Evolutionary conservation across 2,888 invertebrate species (phyloP).

Genomic region (Watsonalla cultraria): DNA sequence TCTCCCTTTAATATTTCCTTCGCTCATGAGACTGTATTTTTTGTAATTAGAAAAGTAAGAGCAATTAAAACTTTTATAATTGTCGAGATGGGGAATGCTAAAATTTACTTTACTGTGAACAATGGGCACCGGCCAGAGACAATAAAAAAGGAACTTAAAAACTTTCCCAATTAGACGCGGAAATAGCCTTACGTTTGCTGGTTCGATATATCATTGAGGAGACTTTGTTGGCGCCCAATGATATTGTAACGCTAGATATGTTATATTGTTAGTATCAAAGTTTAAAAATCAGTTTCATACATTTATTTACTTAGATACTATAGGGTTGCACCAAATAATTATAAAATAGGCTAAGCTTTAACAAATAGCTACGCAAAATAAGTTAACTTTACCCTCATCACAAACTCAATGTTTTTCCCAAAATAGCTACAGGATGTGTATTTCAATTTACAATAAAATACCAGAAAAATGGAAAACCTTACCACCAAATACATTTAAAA

Average conservation of each 20-base stretch:
- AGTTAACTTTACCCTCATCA: no score
- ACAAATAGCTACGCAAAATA: no score
- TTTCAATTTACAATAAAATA: no score
- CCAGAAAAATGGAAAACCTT: no score
- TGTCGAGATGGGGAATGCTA: conserved; percentile 65
- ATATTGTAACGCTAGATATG: neutral
- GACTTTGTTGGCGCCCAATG: conserved; percentile 6
- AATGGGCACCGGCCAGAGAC: conserved; percentile 64
- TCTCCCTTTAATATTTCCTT: conserved; percentile 44
- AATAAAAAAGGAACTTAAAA: conserved; percentile 68
- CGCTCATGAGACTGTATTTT: conserved; percentile 68
- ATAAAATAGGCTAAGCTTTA: no score
- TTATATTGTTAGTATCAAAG: no score
- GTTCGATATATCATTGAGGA: conserved; percentile 45
- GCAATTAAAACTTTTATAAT: conserved; percentile 78
- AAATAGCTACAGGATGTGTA: no score
- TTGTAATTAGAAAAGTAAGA: conserved; percentile 75
- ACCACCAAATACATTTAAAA: no score
- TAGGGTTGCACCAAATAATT: no score
- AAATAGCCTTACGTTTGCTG: conserved; percentile 45
- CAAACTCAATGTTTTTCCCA: no score
- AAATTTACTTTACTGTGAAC: conserved; percentile 70
- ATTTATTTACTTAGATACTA: no score
- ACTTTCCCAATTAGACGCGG: conserved; percentile 67
- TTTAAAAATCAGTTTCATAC: no score